Conservation (phyloP, 1,140 invertebrate species). For the Acyrthosiphon pisum region DNA sequence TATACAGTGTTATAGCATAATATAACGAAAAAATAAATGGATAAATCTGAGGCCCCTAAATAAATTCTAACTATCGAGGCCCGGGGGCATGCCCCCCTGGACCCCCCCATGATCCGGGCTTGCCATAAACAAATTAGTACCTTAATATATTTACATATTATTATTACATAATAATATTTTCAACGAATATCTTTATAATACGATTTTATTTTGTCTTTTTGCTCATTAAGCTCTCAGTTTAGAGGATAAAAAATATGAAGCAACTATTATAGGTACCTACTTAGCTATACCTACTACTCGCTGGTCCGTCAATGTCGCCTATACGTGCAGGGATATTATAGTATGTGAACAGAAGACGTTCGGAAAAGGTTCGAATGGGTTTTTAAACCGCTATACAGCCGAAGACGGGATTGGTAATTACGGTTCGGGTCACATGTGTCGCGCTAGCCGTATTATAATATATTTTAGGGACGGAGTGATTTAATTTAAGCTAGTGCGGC, state of each 20-base stretch:
- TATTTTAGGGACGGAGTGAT: slow-evolving; percentile 9
- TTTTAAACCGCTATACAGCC: neutral
- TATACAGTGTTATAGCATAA: too few species aligned
- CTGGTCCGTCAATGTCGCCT: neutral
- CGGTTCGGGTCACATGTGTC: slow-evolving; percentile 43
- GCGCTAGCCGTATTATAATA: neutral
- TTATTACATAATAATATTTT: too few species aligned
- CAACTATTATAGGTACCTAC: neutral
- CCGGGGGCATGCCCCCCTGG: too few species aligned
- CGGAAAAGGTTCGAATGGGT: neutral
- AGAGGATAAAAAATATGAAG: neutral
- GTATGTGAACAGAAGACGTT: neutral
- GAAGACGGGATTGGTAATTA: slow-evolving; percentile 34
- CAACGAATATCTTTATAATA: too few species aligned
- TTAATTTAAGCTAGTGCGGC: slow-evolving; percentile 20
- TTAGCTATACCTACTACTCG: neutral
- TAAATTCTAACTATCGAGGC: too few species aligned
- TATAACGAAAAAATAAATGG: too few species aligned
- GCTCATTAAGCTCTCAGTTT: too few species aligned
- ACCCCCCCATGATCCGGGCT: too few species aligned
- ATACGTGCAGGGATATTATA: neutral
- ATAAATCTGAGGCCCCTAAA: too few species aligned
- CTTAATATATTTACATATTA: too few species aligned
- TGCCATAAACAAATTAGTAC: too few species aligned
- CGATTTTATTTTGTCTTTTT: too few species aligned